Evolutionary conservation across 2,888 invertebrate species (phyloP), one percentile per base, ranked within the genome.

Genomic region (Cremastinae sp.): DNA sequence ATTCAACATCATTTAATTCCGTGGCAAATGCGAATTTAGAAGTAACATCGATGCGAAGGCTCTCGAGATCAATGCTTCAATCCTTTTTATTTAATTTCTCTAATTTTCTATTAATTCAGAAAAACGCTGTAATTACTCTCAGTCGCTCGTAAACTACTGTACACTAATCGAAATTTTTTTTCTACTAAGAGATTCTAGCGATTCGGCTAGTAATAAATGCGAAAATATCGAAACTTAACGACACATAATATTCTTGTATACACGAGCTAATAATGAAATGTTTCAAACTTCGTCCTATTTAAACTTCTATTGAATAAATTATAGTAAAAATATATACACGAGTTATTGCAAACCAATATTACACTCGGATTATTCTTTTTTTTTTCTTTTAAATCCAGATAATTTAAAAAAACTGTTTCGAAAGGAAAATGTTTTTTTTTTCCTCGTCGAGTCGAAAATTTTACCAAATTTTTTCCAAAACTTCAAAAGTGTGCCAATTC

Each of bases 211-310:
- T 9, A 68, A 51, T 38, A 64, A 28, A 76, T 72, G 68, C 64
- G 58, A 64, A 41, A 72, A 62, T 76, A 76, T 76, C 53, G 36
- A 73, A 76, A 76, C 73, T 20, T 73, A 76, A 76, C 76, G 64
- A 54, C 61, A 64, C 45, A 54, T 64, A 56, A 62, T 43, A 49
- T 58, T 49, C 47, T 49, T 62, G 47, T 14, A 54, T 61, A 65
- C 36, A 18, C 28, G 53, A 65, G 53, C 43, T 45, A 51, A 54
- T 43, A 28, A 16, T 43, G 53, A 64, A 41, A 38, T n/a, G 12
- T 12, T 28, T 43, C 14, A 10, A 2, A 18, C 20, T 20, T 34
- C 7, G 20, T 22, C 16, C 34, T 34, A n/a, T 22, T n/a, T 43
- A 54, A 54, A 65, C 7, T 65, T 41, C 53, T 5, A 38, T 43